Evolutionary conservation across 2,888 invertebrate genomes (phyloP), one percentile per base, ranked within the genome.

Genomic region (Amaurobius ferox): DNA sequence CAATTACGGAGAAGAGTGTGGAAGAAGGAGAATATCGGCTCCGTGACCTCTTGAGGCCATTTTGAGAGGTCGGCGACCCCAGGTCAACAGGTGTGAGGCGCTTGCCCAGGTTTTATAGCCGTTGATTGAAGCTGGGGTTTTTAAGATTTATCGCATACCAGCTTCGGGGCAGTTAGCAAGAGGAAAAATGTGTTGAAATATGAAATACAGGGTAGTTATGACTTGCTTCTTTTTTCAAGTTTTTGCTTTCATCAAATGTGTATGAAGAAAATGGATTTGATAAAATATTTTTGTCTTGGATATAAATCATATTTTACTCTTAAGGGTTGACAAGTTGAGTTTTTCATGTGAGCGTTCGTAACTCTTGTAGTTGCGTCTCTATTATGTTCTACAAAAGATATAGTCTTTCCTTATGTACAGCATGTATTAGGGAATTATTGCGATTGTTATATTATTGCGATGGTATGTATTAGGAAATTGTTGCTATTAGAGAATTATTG

Each of bases 61-160:
- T 35, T 40, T 16, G 39, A 73, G 67, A 48, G 79, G 79, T 80
- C 62, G 67, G 29, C 66, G 79, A 80, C 79, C 79, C 44, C 71
- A 44, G 74, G 81, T 74, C 80, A 55, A 79, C 72, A 73, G 79
- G 73, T 81, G 68, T 68, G 39, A 40, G 81, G 32, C 55, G 70
- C 40, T 30, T 70, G 70, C 73, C 67, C 68, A 29, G 55, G 7
- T 30, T 72, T 32, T 48, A 55, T 72, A 19, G 48, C 23, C 16
- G 74, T 39, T 39, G 28, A 48, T 71, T 48, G 11, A 68, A 23
- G 26, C 19, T 3, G 9, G 44, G n/a, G n/a, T n/a, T n/a, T 35
- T 35, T 35, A 7, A 9, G 55, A 55, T 55, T 55, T 55, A 55
- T 55, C 55, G 23, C 55, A 55, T 55, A 6, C 55, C 55, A 23